phyloP scores from a whole-genome alignment of 2,113 vertebrate genomes.

The Amblyornis subalaris region DNA sequence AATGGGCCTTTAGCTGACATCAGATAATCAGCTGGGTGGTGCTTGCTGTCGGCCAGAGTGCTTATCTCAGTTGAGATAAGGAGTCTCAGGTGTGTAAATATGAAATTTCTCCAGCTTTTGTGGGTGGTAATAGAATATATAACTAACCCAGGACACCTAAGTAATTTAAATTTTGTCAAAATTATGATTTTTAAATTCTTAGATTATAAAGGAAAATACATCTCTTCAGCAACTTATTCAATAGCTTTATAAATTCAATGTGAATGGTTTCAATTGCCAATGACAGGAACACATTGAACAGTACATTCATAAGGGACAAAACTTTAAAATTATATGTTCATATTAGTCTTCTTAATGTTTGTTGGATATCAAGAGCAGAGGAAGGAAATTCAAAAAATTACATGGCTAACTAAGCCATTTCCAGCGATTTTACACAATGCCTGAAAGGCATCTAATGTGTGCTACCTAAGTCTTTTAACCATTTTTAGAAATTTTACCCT shows the following conservation, averaged over 20 bases:
- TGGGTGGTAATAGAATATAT: too few relatives aligned
- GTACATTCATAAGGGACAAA: neutral
- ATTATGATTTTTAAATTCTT: neutral
- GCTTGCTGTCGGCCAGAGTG: too few relatives aligned
- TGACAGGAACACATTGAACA: neutral
- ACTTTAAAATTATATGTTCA: neutral
- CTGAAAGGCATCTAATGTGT: neutral
- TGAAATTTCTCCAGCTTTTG: too few relatives aligned
- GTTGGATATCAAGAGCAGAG: neutral
- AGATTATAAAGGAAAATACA: neutral
- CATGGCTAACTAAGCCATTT: neutral
- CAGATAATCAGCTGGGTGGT: too few relatives aligned
- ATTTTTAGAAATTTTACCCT: neutral
- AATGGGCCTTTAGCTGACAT: too few relatives aligned
- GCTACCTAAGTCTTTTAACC: neutral
- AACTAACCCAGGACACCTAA: too few relatives aligned
- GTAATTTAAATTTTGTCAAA: neutral
- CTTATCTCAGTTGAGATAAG: too few relatives aligned
- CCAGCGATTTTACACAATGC: neutral
- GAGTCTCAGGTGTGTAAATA: too few relatives aligned
- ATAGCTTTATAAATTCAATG: neutral
- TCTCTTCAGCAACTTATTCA: neutral
- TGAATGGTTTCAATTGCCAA: neutral
- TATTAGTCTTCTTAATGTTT: neutral
- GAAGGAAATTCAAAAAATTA: neutral